A percentile compares a stretch with the other conserved stretches of the same genome.
Evolutionary conservation across 2,797 vertebrate genomes (phyloP).

Genomic region (Agapornis canus): DNA sequence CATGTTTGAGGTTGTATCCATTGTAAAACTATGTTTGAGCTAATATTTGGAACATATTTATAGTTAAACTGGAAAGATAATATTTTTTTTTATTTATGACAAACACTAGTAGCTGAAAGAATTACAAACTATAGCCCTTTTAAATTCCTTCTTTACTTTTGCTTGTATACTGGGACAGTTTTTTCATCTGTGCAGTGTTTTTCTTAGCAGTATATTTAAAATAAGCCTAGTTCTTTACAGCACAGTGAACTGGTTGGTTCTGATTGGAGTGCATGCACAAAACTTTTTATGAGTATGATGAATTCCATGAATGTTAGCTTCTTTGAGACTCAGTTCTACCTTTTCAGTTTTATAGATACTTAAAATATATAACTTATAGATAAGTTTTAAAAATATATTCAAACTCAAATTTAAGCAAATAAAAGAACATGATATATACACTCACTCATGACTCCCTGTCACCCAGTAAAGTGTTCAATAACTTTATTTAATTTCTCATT

Average conservation of each 20-base stretch:
- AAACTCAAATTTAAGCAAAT: background rate
- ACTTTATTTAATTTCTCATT: background rate
- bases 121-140: background rate
- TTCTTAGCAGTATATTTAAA: background rate
- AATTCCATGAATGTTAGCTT: background rate
- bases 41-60: background rate
- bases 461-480: background rate
- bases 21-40: background rate
- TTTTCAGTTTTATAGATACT: background rate
- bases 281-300: background rate
- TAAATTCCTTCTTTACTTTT: background rate
- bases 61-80: background rate
- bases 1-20: background rate
- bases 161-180: background rate
- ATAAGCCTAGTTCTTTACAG: background rate
- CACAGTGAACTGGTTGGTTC: background rate
- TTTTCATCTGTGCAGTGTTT: background rate
- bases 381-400: background rate
- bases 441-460: accelerated
- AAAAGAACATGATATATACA: background rate
- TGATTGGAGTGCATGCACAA: background rate
- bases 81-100: background rate
- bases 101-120: background rate
- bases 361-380: background rate
- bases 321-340: background rate